Evolutionary conservation across 2,797 vertebrate genomes (phyloP).

Genomic region (Oophaga sylvatica): DNA sequence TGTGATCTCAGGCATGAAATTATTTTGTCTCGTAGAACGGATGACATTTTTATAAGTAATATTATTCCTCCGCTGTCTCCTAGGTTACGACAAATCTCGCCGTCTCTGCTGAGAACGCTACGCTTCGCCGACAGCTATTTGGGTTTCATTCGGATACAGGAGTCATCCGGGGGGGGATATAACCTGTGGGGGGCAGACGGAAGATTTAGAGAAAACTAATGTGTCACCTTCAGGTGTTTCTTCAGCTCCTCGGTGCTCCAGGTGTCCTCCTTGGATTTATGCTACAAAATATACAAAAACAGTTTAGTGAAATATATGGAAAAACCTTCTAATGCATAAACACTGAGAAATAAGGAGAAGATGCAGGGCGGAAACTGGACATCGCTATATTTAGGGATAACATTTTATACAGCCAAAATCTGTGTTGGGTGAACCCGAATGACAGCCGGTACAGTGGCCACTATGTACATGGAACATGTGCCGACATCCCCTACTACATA

Average conservation of each 20-base stretch:
- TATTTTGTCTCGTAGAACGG: not conserved
- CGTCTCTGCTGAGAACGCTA: not conserved
- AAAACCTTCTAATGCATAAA: too few relatives aligned
- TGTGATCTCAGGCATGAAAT: not conserved
- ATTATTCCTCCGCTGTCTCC: slow-evolving; percentile 2
- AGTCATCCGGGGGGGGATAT: not conserved
- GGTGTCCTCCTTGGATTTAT: slow-evolving; percentile 90
- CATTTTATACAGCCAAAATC: too few relatives aligned
- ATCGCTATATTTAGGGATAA: too few relatives aligned
- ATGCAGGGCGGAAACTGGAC: too few relatives aligned
- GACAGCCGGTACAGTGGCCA: too few relatives aligned
- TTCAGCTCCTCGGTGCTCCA: slow-evolving; percentile 90
- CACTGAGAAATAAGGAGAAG: too few relatives aligned
- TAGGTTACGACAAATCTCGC: not conserved
- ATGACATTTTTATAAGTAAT: slow-evolving; percentile 2
- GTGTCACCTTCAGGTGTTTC: slow-evolving; percentile 81
- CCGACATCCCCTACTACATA: too few relatives aligned
- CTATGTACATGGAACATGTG: too few relatives aligned
- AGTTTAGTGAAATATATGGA: too few relatives aligned
- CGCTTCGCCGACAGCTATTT: not conserved
- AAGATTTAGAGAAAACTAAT: not conserved
- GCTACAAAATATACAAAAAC: slow-evolving; percentile 55
- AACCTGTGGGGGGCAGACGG: not conserved
- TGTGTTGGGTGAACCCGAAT: too few relatives aligned
- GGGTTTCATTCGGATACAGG: not conserved